These are phyloP conservation scores for Papilio polyxenes DNA, from an alignment of 1,140 invertebrate species.

Conservation along the genomic window DNA sequence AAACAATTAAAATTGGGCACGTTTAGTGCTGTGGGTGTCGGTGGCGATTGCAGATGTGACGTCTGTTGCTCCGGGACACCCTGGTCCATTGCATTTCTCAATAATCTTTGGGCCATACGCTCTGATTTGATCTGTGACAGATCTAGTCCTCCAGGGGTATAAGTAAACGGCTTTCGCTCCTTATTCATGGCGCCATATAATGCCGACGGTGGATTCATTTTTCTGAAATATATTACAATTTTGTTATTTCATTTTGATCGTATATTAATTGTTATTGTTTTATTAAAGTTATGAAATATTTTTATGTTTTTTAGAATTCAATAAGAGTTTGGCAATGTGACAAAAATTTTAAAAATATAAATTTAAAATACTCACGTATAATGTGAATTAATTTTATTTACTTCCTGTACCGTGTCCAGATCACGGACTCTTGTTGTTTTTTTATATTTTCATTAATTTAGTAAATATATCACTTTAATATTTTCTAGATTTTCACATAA, in stretches of 20 bases:
- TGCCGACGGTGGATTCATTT: constrained; percentile 89
- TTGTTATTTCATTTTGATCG: constrained; percentile 31
- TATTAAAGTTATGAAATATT: constrained; percentile 48
- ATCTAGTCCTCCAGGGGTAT: constrained; percentile 95
- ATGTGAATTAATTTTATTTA: constrained; percentile 59
- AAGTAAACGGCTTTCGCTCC: constrained; percentile 97
- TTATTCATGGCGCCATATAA: constrained; percentile 91
- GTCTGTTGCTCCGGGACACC: constrained; percentile 75
- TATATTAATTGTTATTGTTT: constrained; percentile 30
- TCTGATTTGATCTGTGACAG: constrained; percentile 94
- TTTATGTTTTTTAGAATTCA: constrained; percentile 47
- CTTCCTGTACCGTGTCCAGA: constrained; percentile 53
- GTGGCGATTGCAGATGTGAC: constrained; percentile 64
- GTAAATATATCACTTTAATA: constrained; percentile 48
- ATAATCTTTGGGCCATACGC: constrained; percentile 91
- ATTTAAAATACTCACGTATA: constrained; percentile 70
- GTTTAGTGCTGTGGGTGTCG: constrained; percentile 59
- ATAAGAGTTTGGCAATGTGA: constrained; percentile 68
- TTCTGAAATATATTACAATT: constrained; percentile 65
- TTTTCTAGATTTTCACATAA: constrained; percentile 63
- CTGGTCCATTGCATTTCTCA: constrained; percentile 85
- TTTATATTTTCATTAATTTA: constrained; percentile 43
- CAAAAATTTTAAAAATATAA: constrained; percentile 68
- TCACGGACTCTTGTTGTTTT: constrained; percentile 44
- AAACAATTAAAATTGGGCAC: constrained; percentile 75